Base-by-base conservation (phyloP, 1,140 invertebrate genomes). In the Drosophila pachea region DNA sequence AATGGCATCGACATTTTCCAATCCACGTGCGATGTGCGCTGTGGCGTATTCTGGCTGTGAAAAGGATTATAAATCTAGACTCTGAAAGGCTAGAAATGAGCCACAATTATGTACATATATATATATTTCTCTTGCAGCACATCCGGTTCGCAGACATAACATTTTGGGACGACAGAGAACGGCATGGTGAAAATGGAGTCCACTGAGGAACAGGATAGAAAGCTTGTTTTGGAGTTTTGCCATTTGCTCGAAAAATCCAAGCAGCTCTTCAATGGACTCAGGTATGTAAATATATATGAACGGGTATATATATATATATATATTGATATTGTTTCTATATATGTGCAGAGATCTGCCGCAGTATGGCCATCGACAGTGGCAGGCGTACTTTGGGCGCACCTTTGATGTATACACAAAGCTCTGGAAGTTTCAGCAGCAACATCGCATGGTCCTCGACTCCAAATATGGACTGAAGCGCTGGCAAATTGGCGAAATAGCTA, bases 401-500 rank as follows among this genome's bases (percentile, higher is more conserved):
- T 99, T 99, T 91, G 97, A 99, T 92, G 96, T 99, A 55, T 99
- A 99, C 91, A 98, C 97, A 33, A 98, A 98, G 91, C 92, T 99
- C 47, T 99, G 98, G 98, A 99, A 98, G 90, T 99, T 97, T 90
- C 98, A 99, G 90, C 97, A 99, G 89, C 96, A 98, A 90, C 97
- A 99, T 91, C 93, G 97, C 90, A 94, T 92, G 90, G 93, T 98
- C 71, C 91, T 99, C 58, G 97, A 99, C 90, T 93, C 93, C 69
- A 98, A 98, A 90, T 99, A 99, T 91, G 96, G 96, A 14, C 90
- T 99, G 70, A 99, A 99, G 86, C 91, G 98, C 73, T 99, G 97
- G 97, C 98, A 99, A 91, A 99, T 99, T 79, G 98, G 98, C 52
- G 98, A 99, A 91, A 98, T 99, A 69, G 98, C 98, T 9, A 98